Percentiles rank a stretch among this genome's conserved stretches.
Evolutionary conservation across 2,113 vertebrate species (phyloP).

Genomic region (Ornithorhynchus anatinus): DNA sequence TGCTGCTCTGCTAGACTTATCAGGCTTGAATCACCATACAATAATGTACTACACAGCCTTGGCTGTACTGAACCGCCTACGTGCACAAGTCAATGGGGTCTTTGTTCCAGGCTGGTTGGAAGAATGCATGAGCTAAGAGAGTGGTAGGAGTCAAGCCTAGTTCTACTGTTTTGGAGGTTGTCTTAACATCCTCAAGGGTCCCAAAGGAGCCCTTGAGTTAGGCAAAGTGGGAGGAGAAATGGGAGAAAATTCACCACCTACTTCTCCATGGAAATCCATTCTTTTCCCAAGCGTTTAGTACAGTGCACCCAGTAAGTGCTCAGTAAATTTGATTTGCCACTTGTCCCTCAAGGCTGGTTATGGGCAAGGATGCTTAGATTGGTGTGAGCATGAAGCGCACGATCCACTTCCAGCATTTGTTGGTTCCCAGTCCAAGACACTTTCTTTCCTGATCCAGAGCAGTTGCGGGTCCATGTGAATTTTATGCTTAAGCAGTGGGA

Average conservation of each 20-base stretch:
- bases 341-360: accelerated
- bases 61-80: slow-evolving; percentile 71
- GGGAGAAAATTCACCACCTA: too few species aligned
- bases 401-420: background rate
- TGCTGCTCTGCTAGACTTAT: slow-evolving; percentile 34
- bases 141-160: slow-evolving; percentile 75
- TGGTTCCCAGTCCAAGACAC: background rate
- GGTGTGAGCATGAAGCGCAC: background rate
- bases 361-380: background rate
- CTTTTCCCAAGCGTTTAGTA: too few species aligned
- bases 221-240: background rate
- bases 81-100: slow-evolving; percentile 76
- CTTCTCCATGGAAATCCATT: too few species aligned
- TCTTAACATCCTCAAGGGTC: slow-evolving; percentile 52
- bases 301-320: background rate
- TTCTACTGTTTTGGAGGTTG: slow-evolving; percentile 40
- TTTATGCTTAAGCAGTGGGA: background rate
- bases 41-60: slow-evolving; percentile 49
- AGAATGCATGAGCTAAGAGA: slow-evolving; percentile 87
- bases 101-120: slow-evolving; percentile 77
- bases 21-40: slow-evolving; percentile 46
- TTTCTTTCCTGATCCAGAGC: background rate
- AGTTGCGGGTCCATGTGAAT: background rate
- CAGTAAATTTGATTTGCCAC: background rate
- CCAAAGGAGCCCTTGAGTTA: slow-evolving; percentile 50